Percentiles rank a stretch among this genome's conserved stretches.
phyloP scores from a whole-genome alignment of 2,797 vertebrate species.

The Prionace glauca region DNA sequence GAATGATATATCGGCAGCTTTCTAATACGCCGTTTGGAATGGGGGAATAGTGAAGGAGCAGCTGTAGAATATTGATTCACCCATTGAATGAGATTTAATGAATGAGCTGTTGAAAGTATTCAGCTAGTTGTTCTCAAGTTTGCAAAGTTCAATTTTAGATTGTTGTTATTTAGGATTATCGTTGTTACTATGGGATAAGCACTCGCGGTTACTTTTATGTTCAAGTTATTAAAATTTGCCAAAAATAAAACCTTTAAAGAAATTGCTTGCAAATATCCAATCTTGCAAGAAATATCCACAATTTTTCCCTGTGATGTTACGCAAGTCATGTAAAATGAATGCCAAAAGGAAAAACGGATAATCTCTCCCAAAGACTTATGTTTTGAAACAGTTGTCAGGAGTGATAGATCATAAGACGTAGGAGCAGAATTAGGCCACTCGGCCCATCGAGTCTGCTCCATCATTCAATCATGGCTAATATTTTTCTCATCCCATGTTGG shows the following conservation, averaged over 20 bases:
- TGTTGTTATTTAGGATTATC: neutral
- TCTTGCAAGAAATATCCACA: neutral
- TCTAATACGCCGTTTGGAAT: neutral
- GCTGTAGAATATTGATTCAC: neutral
- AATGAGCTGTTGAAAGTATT: neutral
- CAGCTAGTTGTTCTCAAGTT: neutral
- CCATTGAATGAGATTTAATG: neutral
- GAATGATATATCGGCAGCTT: neutral
- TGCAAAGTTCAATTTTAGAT: neutral
- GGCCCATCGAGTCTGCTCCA: no score
- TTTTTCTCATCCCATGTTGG: no score
- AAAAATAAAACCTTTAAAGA: neutral
- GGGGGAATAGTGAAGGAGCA: neutral
- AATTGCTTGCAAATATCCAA: neutral
- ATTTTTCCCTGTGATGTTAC: neutral
- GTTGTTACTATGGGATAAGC: neutral
- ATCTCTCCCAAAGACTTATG: neutral
- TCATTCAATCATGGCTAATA: no score
- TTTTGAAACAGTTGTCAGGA: neutral
- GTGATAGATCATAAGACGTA: no score
- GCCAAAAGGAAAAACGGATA: neutral
- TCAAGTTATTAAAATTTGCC: neutral
- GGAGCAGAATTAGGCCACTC: no score
- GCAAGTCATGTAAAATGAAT: neutral
- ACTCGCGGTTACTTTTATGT: neutral